Evolutionary conservation across 2,888 invertebrate genomes (phyloP).

Genomic region (Diarsia rubi): DNA sequence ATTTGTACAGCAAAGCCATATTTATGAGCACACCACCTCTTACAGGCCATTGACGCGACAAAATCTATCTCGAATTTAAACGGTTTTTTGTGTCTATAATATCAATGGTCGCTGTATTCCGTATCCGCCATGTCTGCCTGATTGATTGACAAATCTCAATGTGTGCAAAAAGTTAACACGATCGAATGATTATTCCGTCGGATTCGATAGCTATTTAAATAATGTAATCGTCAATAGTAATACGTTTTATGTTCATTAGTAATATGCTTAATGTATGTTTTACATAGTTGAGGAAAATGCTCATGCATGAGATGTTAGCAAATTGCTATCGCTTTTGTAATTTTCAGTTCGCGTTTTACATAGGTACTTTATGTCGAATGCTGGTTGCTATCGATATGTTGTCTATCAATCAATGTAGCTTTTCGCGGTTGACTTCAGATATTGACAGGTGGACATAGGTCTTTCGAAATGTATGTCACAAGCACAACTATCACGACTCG

Average conservation of each 20-base stretch:
- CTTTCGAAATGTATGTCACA: slow-evolving; percentile 26
- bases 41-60: slow-evolving; percentile 49
- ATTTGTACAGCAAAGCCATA: slow-evolving; percentile 32
- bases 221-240: slow-evolving; percentile 27
- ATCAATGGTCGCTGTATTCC: slow-evolving; percentile 31
- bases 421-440: not conserved
- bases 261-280: slow-evolving; percentile 20
- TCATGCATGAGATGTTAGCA: slow-evolving; percentile 11
- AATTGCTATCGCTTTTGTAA: slow-evolving; percentile 18
- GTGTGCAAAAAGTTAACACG: slow-evolving; percentile 52
- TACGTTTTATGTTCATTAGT: slow-evolving; percentile 30
- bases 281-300: slow-evolving; percentile 10
- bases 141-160: slow-evolving; percentile 63
- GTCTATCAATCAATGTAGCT: slow-evolving; percentile 7
- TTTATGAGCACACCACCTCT: slow-evolving; percentile 7
- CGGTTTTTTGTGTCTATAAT: slow-evolving; percentile 54
- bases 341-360: slow-evolving; percentile 1
- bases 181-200: slow-evolving; percentile 33
- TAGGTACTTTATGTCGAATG: slow-evolving; percentile 4
- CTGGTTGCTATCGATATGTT: slow-evolving; percentile 7
- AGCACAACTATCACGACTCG: not conserved
- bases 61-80: slow-evolving; percentile 37
- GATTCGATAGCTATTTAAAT: slow-evolving; percentile 39
- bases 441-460: slow-evolving; percentile 9
- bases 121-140: slow-evolving; percentile 44